Base-by-base conservation (phyloP, 2,888 invertebrate species). In the Limenitis camilla region DNA sequence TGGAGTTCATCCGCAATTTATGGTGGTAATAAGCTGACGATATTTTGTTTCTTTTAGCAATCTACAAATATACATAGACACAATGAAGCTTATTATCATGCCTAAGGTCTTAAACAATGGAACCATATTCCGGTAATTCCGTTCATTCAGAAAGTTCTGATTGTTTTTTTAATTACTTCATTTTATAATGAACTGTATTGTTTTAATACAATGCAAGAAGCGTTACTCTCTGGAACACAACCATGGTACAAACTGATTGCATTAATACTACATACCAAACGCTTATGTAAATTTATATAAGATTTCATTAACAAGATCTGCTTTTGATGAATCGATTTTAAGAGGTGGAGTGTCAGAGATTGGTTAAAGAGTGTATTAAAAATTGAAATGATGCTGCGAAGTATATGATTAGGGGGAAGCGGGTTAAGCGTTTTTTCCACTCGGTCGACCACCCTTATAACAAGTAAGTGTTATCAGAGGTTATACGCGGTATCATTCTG, bases 341-440 rank as follows among this genome's bases (percentile, higher is more conserved):
- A 44, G 28, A 7, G 28, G 29, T 28, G 28, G 29, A 36, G 29
- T 43, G 6, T 47, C 40, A 43, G 11, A 28, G 8, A 32, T 51
- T 40, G 32, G 35, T 9, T 10, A 57, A 61, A 63, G 62, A 58
- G 61, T 63, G 65, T 66, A 68, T 67, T 61, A 62, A 72, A 70
- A 72, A 75, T 74, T 67, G 71, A 75, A 73, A 77, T 75, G 71
- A 74, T 72, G 70, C 68, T 71, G 69, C 68, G 60, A 71, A 74
- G 73, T 72, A 69, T 78, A 75, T 77, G 80, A 80, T 78, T 76
- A 73, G 71, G 71, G 69, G 69, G 71, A 74, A 56, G 49, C 50
- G 66, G 73, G 77, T 81, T 78, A 77, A 74, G 75, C 72, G 74
- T 78, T 79, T 76, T 78, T 83, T 80, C 74, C 78, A 73, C 71